Base-by-base conservation (phyloP, 2,888 invertebrate genomes). In the Cyaniris semiargus region DNA sequence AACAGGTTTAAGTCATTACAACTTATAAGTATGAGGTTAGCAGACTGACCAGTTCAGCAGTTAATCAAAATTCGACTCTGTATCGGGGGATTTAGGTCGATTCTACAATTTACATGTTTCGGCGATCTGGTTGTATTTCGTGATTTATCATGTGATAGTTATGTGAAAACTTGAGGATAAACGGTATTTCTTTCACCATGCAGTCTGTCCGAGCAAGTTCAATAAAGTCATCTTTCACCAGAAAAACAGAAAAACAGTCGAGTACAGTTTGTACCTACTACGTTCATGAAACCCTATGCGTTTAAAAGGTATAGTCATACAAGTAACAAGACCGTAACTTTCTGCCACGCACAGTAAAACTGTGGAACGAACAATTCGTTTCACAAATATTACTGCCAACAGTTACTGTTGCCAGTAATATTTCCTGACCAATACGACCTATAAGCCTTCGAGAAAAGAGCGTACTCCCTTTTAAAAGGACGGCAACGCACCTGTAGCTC, bases 61-160 rank as follows among this genome's bases (percentile, higher is more conserved):
- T 27, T 31, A 31, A 66, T 66, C 66, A 18, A 66, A 66, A 66
- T 66, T 66, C 66, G 66, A 66, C 27, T 66, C 6, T 66, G 27
- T 66, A 6, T 7, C 10, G 7, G 15, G 6, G 1, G 3, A 18
- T 31, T 66, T 27, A 27, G 15, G 66, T 66, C 6, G 6, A 31
- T 27, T 27, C 27, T 66, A 18, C n/a, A n/a, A n/a, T n/a, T n/a
- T n/a, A n/a, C 15, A 1, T 66, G 27, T 66, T 8, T n/a, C 21
- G 58, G 10, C 15, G 13, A 60, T 13, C 4, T 60, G 60, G 23
- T 60, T 31, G 66, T 66, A 66, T 27, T 5, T 53, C 18, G 31
- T 66, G 66, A 66, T 66, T 66, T 31, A 66, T 66, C 66, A 66
- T 66, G 4, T 66, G 66, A 66, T 66, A 66, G 66, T 23, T 66